These are phyloP conservation scores for Drosophila prostipennis DNA, from an alignment of 2,888 invertebrate genomes.

Conservation along the genomic window DNA sequence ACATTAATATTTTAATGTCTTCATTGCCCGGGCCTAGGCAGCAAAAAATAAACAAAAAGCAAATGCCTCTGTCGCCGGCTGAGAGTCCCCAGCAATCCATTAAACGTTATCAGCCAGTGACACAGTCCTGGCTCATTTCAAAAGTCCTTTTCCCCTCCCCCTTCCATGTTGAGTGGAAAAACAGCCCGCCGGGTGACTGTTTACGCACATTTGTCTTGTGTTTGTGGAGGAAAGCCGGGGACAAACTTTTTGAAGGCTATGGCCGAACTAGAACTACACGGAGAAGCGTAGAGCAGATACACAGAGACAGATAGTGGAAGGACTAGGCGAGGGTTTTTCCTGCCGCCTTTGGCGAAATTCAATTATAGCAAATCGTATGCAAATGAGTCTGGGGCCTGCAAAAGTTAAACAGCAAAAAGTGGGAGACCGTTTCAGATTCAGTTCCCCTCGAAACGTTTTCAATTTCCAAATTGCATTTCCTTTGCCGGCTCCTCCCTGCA, in stretches of 20 bases:
- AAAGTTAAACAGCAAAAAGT: constrained; percentile 59
- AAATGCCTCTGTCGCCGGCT: constrained; percentile 19
- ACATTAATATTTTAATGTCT: constrained; percentile 80
- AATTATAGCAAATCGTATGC: constrained; percentile 73
- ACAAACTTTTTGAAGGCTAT: constrained; percentile 39
- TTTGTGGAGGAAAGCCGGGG: constrained; percentile 12
- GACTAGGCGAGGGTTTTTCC: constrained; percentile 33
- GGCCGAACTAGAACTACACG: constrained; percentile 26
- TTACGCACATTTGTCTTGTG: constrained; percentile 52
- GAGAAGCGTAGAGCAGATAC: background rate
- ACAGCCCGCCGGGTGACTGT: constrained; percentile 19
- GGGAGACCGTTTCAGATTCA: background rate
- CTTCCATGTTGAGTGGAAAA: background rate
- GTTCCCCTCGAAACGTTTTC: constrained; percentile 51
- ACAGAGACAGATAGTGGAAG: constrained; percentile 13
- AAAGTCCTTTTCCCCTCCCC: background rate
- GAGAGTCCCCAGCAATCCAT: constrained; percentile 65
- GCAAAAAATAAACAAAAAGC: constrained; percentile 46
- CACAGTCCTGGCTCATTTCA: constrained; percentile 57
- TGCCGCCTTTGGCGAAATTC: constrained; percentile 59
- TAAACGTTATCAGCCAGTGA: constrained; percentile 72
- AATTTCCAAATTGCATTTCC: constrained; percentile 70
- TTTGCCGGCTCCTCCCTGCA: constrained; percentile 7
- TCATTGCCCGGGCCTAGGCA: constrained; percentile 61
- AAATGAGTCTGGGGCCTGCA: constrained; percentile 58